These are phyloP conservation scores for Myotis yumanensis DNA, from an alignment of 2,113 vertebrate genomes.

Conservation along the genomic window DNA sequence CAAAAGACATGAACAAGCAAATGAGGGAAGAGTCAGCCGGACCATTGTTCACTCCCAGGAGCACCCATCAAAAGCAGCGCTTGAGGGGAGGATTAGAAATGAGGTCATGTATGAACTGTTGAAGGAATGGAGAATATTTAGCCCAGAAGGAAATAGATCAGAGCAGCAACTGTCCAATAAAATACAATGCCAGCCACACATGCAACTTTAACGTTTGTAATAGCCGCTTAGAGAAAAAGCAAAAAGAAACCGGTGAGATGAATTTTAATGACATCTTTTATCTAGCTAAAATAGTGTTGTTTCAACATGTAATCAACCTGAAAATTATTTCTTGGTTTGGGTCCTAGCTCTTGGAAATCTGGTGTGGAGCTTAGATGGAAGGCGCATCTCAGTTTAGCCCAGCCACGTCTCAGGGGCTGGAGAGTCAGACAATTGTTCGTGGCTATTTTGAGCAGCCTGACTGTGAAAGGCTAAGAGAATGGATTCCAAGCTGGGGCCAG, in stretches of 20 bases:
- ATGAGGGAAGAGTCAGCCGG: not conserved
- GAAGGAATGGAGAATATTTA: not conserved
- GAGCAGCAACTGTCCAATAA: not conserved
- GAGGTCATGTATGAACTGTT: not conserved
- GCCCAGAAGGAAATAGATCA: not conserved
- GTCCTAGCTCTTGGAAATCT: not conserved
- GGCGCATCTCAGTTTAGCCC: fast-evolving
- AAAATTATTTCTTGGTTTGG: not conserved
- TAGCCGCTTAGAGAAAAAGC: not conserved
- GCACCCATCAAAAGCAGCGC: not conserved
- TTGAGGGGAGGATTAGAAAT: not conserved
- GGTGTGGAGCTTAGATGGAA: not conserved
- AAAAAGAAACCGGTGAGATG: not conserved
- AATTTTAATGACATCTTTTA: not conserved
- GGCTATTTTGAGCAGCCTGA: fast-evolving
- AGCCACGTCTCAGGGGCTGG: not conserved
- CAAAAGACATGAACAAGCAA: not conserved
- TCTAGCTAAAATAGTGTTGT: not conserved
- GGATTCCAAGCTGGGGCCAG: not conserved
- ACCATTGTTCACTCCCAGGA: not conserved
- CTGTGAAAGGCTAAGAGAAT: not conserved
- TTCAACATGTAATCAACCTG: not conserved
- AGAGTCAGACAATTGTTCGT: not conserved
- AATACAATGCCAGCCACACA: not conserved
- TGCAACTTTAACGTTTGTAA: not conserved